Evolutionary conservation across 2,888 invertebrate genomes (phyloP).

Genomic region (Drosophila meridiana): DNA sequence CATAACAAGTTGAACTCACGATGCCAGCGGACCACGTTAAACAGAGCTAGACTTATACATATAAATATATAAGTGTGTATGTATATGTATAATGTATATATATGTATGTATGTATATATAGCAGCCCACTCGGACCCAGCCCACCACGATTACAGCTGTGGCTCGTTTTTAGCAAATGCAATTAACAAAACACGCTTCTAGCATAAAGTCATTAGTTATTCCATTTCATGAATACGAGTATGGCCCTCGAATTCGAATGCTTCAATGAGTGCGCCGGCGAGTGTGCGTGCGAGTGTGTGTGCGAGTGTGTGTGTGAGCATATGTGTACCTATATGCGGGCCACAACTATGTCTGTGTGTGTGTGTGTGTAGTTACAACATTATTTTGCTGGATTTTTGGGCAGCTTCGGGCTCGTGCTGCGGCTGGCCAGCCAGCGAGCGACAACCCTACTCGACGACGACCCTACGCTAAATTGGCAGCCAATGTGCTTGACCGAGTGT

Average conservation of each 20-base stretch:
- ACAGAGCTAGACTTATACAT: constrained; percentile 1
- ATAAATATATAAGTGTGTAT: neutral
- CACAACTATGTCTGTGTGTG: constrained; percentile 18
- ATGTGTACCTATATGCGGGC: constrained; percentile 59
- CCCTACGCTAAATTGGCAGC: constrained; percentile 69
- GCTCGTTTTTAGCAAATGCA: constrained; percentile 78
- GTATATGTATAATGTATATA: neutral
- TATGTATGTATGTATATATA: neutral
- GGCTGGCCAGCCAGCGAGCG: constrained; percentile 59
- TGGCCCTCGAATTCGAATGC: constrained; percentile 69
- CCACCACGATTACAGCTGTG: constrained; percentile 46
- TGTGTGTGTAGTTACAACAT: constrained; percentile 55
- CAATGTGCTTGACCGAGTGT: constrained; percentile 60
- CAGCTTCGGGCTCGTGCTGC: constrained; percentile 15
- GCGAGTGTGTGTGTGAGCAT: constrained; percentile 41
- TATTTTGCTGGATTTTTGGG: constrained; percentile 73
- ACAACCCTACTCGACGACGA: constrained; percentile 37
- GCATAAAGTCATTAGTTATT: constrained; percentile 80
- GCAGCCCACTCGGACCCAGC: constrained; percentile 3
- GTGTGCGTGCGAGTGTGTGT: constrained; percentile 6
- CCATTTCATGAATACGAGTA: constrained; percentile 75
- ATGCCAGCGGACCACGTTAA: constrained; percentile 25
- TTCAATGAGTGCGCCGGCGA: constrained; percentile 55
- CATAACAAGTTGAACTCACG: constrained; percentile 52
- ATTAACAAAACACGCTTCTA: constrained; percentile 79